phyloP scores from a whole-genome alignment of 2,113 vertebrate genomes.

The Mellivora capensis region DNA sequence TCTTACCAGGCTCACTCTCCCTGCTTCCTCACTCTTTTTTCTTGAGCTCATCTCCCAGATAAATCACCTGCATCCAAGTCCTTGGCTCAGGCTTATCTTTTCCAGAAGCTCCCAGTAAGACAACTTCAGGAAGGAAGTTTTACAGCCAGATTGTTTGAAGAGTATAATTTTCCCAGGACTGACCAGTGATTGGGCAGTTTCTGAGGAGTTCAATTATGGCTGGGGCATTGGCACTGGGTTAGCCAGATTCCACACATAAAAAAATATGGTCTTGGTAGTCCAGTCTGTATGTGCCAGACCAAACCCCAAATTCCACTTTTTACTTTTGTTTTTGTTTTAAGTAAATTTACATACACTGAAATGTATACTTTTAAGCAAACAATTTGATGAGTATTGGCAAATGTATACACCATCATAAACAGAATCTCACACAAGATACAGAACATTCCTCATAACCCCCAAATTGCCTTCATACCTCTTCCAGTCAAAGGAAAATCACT shows the following conservation, averaged over 20 bases:
- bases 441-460: not conserved
- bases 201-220: not conserved
- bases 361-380: not conserved
- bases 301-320: not conserved
- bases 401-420: not conserved
- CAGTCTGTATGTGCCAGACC: not conserved
- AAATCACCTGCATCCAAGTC: not conserved
- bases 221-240: not conserved
- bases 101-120: not conserved
- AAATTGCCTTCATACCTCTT: not conserved
- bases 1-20: accelerated
- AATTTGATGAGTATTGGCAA: not conserved
- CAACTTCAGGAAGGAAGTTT: not conserved
- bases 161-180: not conserved
- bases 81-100: not conserved
- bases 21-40: not conserved
- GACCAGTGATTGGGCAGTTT: not conserved
- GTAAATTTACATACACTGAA: not conserved
- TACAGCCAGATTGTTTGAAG: not conserved
- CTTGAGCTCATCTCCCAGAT: not conserved
- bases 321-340: not conserved
- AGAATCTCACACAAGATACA: not conserved
- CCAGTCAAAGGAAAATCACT: not conserved
- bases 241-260: not conserved
- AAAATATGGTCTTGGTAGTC: not conserved